Evolutionary conservation across 2,113 vertebrate genomes (phyloP), one percentile per base, ranked within the genome.

Genomic region (Forbesichthys papilliferus): DNA sequence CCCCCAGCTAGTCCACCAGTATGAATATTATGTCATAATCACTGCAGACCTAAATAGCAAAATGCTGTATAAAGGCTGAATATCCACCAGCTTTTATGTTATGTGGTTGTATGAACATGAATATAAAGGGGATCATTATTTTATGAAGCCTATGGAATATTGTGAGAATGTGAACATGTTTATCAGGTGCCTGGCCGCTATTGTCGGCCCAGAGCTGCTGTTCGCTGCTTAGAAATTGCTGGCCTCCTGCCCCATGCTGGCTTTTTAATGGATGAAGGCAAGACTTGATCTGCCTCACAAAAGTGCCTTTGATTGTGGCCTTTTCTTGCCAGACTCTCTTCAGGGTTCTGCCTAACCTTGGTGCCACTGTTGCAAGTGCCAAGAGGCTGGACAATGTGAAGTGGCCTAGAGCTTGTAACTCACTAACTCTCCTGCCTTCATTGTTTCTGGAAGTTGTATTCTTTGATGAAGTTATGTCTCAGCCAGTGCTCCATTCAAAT

Each of bases 341-440:
- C 68, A 69, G 69, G 61, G 79, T 79, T 79, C 69, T 75, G 72
- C 80, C 69, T 61, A 68, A 83, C 83, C 63, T 71, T 54, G 53
- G 61, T 66, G 73, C 61, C 69, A 53, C 60, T 52, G 73, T 36
- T 57, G 61, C 34, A 36, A 68, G 71, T 61, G 58, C 69, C 70
- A 66, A 78, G 61, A 71, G 33, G 62, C 56, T 27, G 75, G 52
- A 86, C 69, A 75, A 66, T 69, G 53, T 66, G 16, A 18, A 61
- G 48, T 67, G 74, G n/a, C 66, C 59, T 12, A 48, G 46, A 12
- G 52, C n/a, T 27, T 61, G 18, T 81, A 74, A 58, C 70, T 73
- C 53, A 62, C 57, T 60, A 56, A 72, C 27, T 66, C 77, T 73
- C 54, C 18, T 61, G 51, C 54, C 34, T 9, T 48, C 66, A 75